These are phyloP conservation scores for Poecilia wingei DNA, from an alignment of 2,797 vertebrate genomes.

Conservation along the genomic window DNA sequence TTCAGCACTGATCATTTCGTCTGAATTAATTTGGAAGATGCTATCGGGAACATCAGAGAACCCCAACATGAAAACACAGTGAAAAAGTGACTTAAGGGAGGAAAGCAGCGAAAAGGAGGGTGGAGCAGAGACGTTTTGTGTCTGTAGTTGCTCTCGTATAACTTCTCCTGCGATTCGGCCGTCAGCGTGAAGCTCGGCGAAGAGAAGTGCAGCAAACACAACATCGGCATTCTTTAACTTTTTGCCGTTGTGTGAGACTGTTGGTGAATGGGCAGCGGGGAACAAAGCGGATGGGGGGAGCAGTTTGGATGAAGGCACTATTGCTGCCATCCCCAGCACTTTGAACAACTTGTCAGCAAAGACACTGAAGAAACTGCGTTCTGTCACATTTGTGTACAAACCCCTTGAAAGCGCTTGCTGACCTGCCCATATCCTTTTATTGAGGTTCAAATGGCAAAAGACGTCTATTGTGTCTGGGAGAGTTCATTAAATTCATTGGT, in stretches of 20 bases:
- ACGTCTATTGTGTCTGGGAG: slow-evolving; percentile 90
- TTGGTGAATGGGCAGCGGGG: slow-evolving; percentile 84
- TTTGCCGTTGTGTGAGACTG: slow-evolving; percentile 85
- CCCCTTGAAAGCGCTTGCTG: slow-evolving; percentile 96
- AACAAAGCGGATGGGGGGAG: slow-evolving; percentile 81
- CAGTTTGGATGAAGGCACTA: slow-evolving; percentile 90
- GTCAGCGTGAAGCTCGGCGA: slow-evolving; percentile 43
- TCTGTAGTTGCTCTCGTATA: slow-evolving; percentile 58
- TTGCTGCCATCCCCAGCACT: slow-evolving; percentile 92
- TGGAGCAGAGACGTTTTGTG: slow-evolving; percentile 56
- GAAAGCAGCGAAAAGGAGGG: slow-evolving; percentile 66
- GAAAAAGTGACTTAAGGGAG: slow-evolving; percentile 43
- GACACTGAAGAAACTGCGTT: slow-evolving; percentile 90
- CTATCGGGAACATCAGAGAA: slow-evolving; percentile 40
- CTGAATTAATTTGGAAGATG: slow-evolving; percentile 17
- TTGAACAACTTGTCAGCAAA: slow-evolving; percentile 97
- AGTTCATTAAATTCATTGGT: slow-evolving; percentile 99
- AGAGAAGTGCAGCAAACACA: slow-evolving; percentile 79
- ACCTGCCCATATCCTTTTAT: slow-evolving; percentile 98
- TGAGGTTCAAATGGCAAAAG: slow-evolving; percentile 98
- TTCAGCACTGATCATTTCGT: background rate
- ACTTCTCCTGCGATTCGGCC: slow-evolving; percentile 59
- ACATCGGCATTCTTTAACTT: slow-evolving; percentile 86
- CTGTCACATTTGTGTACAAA: slow-evolving; percentile 99
- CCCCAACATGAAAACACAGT: slow-evolving; percentile 28